phyloP scores from a whole-genome alignment of 92 coral and sea anemone species.

The Porites divaricata region DNA sequence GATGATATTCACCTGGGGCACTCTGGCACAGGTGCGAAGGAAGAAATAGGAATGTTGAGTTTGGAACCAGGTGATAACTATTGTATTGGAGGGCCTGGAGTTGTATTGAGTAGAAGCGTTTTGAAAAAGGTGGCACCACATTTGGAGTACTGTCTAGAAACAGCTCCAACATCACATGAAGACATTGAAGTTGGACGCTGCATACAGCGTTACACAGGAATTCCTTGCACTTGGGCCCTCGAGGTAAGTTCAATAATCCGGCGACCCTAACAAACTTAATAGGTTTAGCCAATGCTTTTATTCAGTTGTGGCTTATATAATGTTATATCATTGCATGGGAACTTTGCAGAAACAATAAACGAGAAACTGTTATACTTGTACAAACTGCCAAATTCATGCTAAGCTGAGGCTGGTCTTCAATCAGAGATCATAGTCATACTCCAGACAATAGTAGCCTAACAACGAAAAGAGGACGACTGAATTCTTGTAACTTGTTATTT shows the following conservation, averaged over 20 bases:
- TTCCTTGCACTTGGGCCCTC: constrained; percentile 93
- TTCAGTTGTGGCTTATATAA: not conserved
- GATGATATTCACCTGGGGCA: constrained; percentile 58
- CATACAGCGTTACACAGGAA: constrained; percentile 82
- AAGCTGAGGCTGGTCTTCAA: too few relatives aligned
- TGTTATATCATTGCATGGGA: too few relatives aligned
- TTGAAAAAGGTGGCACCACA: constrained; percentile 49
- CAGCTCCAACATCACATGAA: constrained; percentile 54
- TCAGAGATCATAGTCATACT: too few relatives aligned
- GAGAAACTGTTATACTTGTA: too few relatives aligned
- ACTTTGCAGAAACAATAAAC: too few relatives aligned
- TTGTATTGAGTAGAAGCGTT: constrained; percentile 55
- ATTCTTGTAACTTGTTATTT: too few relatives aligned
- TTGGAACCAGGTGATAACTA: constrained; percentile 57
- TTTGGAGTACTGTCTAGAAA: constrained; percentile 43
- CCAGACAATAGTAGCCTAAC: too few relatives aligned
- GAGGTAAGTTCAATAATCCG: constrained; percentile 60
- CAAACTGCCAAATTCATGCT: too few relatives aligned
- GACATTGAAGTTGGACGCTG: constrained; percentile 83
- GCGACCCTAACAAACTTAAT: too few relatives aligned
- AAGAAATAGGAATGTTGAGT: constrained; percentile 51
- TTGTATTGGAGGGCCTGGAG: constrained; percentile 70
- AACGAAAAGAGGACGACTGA: too few relatives aligned
- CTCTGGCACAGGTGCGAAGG: constrained; percentile 55
- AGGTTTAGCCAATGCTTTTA: not conserved